Conservation (phyloP, 2,797 vertebrate genomes). For the Epinephelus malabaricus region DNA sequence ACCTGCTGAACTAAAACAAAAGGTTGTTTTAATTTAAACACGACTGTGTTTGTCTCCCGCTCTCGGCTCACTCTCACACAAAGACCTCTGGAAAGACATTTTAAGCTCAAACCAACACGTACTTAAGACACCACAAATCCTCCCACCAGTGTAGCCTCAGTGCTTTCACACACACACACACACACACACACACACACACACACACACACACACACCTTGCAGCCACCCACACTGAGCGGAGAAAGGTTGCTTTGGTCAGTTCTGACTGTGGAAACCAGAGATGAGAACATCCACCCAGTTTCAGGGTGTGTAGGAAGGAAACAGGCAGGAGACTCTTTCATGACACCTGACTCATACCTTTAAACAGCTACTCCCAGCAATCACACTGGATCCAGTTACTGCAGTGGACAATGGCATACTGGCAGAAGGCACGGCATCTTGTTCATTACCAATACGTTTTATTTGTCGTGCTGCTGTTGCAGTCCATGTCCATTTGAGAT, state of each 20-base stretch:
- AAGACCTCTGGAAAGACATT: no score
- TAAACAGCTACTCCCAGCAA: neutral
- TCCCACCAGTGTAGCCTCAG: neutral
- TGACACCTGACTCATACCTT: slow-evolving; percentile 30
- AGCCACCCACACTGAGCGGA: neutral
- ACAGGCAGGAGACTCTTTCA: slow-evolving; percentile 5
- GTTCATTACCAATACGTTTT: neutral
- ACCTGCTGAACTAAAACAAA: no score
- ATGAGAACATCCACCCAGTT: slow-evolving; percentile 22
- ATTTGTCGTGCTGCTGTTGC: neutral
- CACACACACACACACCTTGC: slow-evolving; percentile 3
- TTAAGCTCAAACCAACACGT: slow-evolving; percentile 4
- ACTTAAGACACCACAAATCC: slow-evolving; percentile 2
- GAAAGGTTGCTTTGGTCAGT: slow-evolving; percentile 10
- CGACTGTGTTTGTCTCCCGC: no score
- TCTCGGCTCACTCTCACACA: no score
- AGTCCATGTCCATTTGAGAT: neutral
- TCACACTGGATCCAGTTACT: slow-evolving; percentile 18
- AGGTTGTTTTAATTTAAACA: no score
- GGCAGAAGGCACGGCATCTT: slow-evolving; percentile 3
- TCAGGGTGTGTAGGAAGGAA: slow-evolving; percentile 22
- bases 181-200: slow-evolving; percentile 4
- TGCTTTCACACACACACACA: slow-evolving; percentile 4
- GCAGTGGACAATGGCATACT: slow-evolving; percentile 8
- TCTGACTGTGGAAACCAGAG: slow-evolving; percentile 20